Conservation (phyloP, 2,888 invertebrate genomes). For the Trichogramma evanescens region DNA sequence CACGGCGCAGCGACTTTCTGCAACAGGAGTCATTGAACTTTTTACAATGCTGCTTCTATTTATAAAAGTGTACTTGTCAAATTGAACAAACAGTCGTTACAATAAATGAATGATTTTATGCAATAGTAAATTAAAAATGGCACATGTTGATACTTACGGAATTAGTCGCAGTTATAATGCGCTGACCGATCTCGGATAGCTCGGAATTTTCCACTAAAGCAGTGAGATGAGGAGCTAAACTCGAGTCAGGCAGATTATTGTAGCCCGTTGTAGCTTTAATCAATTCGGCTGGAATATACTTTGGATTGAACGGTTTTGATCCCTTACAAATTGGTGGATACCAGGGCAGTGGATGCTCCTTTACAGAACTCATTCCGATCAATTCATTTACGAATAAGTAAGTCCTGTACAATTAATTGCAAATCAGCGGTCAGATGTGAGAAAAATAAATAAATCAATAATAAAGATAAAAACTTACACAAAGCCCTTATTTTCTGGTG, state of each 20-base stretch:
- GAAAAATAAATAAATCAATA: background rate
- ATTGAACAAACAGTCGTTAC: no score
- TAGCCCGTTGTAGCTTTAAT: conserved; percentile 29
- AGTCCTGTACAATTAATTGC: conserved; percentile 24
- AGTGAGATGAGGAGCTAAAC: conserved; percentile 45
- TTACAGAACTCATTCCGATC: conserved; percentile 55
- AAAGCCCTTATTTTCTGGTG: conserved; percentile 72
- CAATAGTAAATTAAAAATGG: background rate
- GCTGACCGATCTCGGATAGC: conserved; percentile 71
- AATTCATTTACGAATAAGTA: conserved; percentile 46
- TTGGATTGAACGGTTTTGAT: conserved; percentile 39
- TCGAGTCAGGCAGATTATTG: conserved; percentile 37
- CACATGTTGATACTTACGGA: conserved; percentile 51
- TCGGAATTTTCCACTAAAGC: conserved; percentile 48
- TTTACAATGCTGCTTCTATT: background rate
- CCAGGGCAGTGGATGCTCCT: conserved; percentile 69
- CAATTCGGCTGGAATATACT: conserved; percentile 43
- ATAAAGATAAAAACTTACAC: conserved; percentile 50
- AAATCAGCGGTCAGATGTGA: background rate
- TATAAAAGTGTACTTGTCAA: no score
- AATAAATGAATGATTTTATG: no score
- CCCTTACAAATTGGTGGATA: conserved; percentile 63
- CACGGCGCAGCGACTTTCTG: conserved; percentile 69
- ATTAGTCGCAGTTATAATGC: conserved; percentile 65
- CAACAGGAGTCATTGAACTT: conserved; percentile 13